Evolutionary conservation across 2,888 invertebrate genomes (phyloP).

Genomic region (Ditula angustiorana): DNA sequence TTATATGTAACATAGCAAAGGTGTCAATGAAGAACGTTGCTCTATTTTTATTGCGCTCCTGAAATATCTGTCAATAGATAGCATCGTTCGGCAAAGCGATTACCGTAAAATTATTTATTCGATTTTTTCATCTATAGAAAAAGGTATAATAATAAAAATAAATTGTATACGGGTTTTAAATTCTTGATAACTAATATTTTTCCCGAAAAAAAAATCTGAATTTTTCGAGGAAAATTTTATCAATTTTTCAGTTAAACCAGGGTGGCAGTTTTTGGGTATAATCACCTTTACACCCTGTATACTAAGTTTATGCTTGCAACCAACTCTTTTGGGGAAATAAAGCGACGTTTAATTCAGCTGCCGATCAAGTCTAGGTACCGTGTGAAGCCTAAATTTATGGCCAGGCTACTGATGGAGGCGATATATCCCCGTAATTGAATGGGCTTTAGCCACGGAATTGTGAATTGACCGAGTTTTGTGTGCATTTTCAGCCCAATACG

Average conservation of each 20-base stretch:
- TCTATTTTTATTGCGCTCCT: background rate
- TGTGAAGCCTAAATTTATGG: conserved; percentile 64
- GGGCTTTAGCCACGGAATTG: conserved; percentile 17
- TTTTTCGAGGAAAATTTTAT: too few species aligned
- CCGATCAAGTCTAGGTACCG: conserved; percentile 45
- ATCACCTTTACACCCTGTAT: background rate
- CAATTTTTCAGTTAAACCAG: too few species aligned
- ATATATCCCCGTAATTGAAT: conserved; percentile 51
- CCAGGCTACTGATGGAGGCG: conserved; percentile 48
- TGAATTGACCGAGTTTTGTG: background rate
- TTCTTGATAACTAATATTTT: too few species aligned
- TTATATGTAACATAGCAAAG: background rate
- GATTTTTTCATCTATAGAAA: too few species aligned
- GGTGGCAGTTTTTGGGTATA: too few species aligned
- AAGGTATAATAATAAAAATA: too few species aligned
- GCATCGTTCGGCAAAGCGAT: too few species aligned
- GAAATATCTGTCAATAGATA: background rate
- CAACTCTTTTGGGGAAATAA: background rate
- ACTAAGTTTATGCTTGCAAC: background rate
- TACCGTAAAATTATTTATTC: too few species aligned
- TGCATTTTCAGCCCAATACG: conserved; percentile 1
- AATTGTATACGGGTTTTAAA: too few species aligned
- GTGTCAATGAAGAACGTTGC: background rate
- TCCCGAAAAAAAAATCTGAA: too few species aligned
- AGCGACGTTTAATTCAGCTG: conserved; percentile 17